Evolutionary conservation across 2,113 vertebrate species (phyloP).

Genomic region (Myocastor coypus): DNA sequence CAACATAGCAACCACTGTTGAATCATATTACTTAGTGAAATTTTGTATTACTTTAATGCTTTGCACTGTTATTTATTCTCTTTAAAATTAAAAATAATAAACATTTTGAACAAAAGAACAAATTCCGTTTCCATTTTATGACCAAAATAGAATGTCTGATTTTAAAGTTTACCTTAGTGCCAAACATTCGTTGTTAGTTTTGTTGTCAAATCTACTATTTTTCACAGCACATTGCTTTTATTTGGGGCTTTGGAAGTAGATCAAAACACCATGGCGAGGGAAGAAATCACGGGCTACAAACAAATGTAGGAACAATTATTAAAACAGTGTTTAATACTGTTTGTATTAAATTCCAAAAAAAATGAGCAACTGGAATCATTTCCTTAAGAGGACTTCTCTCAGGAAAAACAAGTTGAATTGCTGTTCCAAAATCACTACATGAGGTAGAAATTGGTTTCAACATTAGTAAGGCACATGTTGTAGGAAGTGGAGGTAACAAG

Average conservation of each 20-base stretch:
- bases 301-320: slow-evolving; percentile 74
- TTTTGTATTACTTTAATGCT: too few relatives aligned
- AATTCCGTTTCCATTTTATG: not conserved
- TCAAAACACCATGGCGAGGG: slow-evolving; percentile 31
- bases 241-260: not conserved
- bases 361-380: slow-evolving; percentile 79
- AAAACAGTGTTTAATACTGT: not conserved
- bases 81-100: too few relatives aligned
- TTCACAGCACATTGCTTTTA: slow-evolving; percentile 72
- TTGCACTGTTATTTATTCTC: too few relatives aligned
- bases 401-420: slow-evolving; percentile 75
- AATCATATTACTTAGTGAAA: too few relatives aligned
- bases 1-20: too few relatives aligned
- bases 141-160: not conserved
- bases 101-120: not conserved
- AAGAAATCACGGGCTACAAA: slow-evolving; percentile 72
- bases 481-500: slow-evolving; percentile 84
- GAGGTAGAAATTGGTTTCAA: slow-evolving; percentile 83
- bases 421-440: slow-evolving; percentile 81
- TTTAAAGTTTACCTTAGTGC: not conserved
- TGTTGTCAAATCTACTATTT: not conserved
- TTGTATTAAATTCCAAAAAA: not conserved
- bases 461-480: slow-evolving; percentile 81
- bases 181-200: not conserved
- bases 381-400: slow-evolving; percentile 72